A percentile compares a stretch with the other conserved stretches of the same genome.
Conservation (phyloP, 2,888 invertebrate species). For the Bimastos eiseni region DNA sequence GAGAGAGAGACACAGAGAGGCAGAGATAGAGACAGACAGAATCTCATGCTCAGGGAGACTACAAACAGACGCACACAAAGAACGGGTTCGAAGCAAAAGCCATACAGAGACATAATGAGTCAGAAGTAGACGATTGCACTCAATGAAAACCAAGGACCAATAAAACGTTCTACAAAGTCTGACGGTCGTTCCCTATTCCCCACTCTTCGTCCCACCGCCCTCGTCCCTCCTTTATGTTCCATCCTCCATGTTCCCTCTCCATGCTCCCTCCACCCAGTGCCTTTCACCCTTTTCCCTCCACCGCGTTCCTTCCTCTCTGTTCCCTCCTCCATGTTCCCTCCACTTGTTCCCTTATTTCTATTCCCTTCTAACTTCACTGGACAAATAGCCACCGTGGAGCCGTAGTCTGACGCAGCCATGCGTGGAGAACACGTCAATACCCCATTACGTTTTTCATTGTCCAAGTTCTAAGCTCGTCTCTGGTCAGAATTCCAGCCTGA, state of each 20-base stretch:
- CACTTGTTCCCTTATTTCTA: no score
- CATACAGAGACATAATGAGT: constrained; percentile 2
- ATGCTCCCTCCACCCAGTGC: no score
- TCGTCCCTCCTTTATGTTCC: no score
- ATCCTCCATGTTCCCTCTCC: no score
- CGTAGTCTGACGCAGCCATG: not conserved
- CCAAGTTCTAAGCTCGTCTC: not conserved
- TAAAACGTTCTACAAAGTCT: not conserved
- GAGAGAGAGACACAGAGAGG: not conserved
- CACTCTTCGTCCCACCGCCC: no score
- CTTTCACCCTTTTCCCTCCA: no score
- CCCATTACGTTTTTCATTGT: not conserved
- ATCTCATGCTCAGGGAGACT: not conserved
- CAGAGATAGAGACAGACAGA: not conserved
- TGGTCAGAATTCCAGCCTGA: not conserved
- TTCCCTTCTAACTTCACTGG: not conserved
- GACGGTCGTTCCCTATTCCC: no score
- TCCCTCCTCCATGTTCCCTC: not conserved
- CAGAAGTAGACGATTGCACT: not conserved
- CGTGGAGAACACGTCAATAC: not conserved
- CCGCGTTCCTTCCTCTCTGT: not conserved
- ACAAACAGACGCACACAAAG: not conserved
- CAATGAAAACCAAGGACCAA: not conserved
- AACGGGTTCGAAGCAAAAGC: not conserved
- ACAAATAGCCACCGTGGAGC: not conserved